Conservation (phyloP, 2,113 vertebrate species). For the Pelobates fuscus region DNA sequence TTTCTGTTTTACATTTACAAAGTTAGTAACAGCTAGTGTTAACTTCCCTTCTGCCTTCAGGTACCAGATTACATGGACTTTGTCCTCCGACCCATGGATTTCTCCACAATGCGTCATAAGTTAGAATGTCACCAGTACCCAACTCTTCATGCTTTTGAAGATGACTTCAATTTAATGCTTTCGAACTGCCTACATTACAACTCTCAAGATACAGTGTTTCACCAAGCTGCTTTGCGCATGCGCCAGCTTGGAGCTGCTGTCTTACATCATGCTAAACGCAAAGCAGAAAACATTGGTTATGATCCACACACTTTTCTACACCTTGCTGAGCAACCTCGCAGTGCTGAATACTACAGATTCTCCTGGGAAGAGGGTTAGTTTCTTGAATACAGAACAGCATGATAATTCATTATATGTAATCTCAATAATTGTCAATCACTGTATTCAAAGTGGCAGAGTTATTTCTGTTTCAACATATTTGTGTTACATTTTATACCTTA, state of each 20-base stretch:
- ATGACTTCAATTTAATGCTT: constrained; percentile 96
- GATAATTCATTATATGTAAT: too few species aligned
- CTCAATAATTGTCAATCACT: too few species aligned
- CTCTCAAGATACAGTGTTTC: constrained; percentile 93
- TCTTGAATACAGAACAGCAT: neutral
- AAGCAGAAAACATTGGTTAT: constrained; percentile 89
- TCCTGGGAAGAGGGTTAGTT: constrained; percentile 94
- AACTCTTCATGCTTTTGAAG: constrained; percentile 89
- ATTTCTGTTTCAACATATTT: too few species aligned
- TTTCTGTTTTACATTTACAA: neutral
- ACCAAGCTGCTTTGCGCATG: constrained; percentile 89
- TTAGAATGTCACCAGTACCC: constrained; percentile 88
- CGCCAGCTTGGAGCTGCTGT: constrained; percentile 88
- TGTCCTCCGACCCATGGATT: constrained; percentile 96
- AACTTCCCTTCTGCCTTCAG: constrained; percentile 70
- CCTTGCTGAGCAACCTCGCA: constrained; percentile 86
- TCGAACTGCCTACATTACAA: constrained; percentile 98
- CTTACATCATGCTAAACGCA: constrained; percentile 87
- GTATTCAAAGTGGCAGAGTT: too few species aligned
- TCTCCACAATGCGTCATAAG: constrained; percentile 92
- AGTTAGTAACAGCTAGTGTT: neutral
- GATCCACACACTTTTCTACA: constrained; percentile 87
- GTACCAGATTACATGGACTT: constrained; percentile 98
- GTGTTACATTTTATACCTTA: too few species aligned
- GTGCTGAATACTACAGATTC: constrained; percentile 91